phyloP scores from a whole-genome alignment of 2,888 invertebrate genomes.

The Octodonta nipae region DNA sequence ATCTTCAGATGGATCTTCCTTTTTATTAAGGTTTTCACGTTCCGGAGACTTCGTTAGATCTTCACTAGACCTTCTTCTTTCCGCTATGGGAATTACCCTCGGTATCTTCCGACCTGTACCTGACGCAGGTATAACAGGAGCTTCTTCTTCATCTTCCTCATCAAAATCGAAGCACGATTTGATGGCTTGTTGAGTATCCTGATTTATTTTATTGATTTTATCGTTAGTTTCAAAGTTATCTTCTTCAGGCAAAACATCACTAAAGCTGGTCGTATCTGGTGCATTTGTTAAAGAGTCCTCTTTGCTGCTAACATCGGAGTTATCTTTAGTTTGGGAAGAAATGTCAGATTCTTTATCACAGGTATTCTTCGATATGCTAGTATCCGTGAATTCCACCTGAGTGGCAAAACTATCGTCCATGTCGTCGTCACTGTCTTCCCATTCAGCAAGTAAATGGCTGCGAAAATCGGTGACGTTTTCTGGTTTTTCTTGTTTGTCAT shows the following conservation, averaged over 20 bases:
- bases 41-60: no score
- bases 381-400: no score
- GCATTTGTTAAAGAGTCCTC: no score
- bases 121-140: constrained; percentile 35
- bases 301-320: no score
- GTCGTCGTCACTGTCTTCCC: constrained; percentile 49
- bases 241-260: constrained; percentile 4
- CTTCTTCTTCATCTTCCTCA: constrained; percentile 57
- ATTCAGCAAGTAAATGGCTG: constrained; percentile 59
- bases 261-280: neutral
- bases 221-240: neutral
- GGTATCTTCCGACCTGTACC: constrained; percentile 51
- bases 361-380: no score
- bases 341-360: no score
- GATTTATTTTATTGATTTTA: neutral
- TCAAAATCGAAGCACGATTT: constrained; percentile 68
- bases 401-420: no score
- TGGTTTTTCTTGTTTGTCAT: no score
- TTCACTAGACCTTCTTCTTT: constrained; percentile 28
- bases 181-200: constrained; percentile 13
- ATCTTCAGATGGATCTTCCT: constrained; percentile 10
- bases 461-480: no score
- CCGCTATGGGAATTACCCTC: constrained; percentile 38
- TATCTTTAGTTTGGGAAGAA: no score
- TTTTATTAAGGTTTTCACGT: constrained; percentile 11